A percentile compares a stretch with the other conserved stretches of the same genome.
Conservation (phyloP, 2,797 vertebrate species). For the Pterois miles region DNA sequence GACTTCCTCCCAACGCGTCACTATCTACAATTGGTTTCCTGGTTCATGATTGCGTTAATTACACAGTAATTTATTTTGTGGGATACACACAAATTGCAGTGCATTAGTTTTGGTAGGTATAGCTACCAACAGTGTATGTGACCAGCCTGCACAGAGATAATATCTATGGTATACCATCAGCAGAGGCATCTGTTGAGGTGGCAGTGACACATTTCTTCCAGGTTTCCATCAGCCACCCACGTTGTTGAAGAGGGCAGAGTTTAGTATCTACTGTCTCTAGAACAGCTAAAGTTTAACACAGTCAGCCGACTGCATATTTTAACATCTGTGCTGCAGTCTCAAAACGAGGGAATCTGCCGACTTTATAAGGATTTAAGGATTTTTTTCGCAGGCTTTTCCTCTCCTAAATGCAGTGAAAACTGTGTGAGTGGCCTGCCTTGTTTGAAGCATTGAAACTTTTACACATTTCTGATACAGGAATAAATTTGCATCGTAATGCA, state of each 20-base stretch:
- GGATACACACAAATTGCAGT: not conserved
- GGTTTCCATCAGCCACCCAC: conserved; percentile 48
- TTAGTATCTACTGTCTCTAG: conserved; percentile 15
- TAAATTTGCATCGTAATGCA: conserved; percentile 27
- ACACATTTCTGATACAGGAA: not conserved
- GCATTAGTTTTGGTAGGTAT: not conserved
- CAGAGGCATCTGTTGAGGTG: conserved; percentile 44
- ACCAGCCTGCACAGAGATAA: not conserved
- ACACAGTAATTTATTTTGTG: not conserved
- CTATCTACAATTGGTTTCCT: not conserved
- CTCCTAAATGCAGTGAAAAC: not conserved
- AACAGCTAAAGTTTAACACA: conserved; percentile 13
- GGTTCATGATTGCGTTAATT: not conserved
- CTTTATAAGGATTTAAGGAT: not conserved
- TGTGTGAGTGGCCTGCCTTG: not conserved
- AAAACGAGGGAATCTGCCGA: not conserved
- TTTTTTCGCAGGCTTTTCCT: not conserved
- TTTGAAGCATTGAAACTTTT: not conserved
- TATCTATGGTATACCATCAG: conserved; percentile 9
- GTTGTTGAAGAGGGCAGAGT: conserved; percentile 9
- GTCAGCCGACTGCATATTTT: not conserved
- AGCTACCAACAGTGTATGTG: not conserved
- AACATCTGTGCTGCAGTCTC: not conserved
- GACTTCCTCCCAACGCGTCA: too few relatives aligned
- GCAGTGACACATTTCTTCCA: conserved; percentile 36